phyloP scores from a whole-genome alignment of 2,797 vertebrate genomes.

The Thripadectes ignobilis region DNA sequence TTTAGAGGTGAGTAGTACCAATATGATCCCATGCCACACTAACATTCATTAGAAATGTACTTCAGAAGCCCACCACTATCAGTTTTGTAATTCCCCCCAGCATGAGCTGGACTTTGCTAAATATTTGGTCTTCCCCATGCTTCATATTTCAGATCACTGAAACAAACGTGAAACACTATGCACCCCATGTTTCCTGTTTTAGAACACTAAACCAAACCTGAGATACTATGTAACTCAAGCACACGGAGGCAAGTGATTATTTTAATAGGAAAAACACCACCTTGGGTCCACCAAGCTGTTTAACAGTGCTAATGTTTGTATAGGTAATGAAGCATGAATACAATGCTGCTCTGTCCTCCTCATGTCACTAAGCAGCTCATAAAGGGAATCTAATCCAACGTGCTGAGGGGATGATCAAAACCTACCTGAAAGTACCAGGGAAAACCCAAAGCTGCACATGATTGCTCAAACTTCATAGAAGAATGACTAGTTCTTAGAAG shows the following conservation, averaged over 20 bases:
- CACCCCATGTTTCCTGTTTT: background rate
- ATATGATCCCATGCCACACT: background rate
- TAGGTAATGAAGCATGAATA: background rate
- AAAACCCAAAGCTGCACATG: background rate
- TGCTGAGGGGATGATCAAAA: background rate
- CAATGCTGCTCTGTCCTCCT: background rate
- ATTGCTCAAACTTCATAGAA: background rate
- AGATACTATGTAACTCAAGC: background rate
- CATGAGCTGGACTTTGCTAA: background rate
- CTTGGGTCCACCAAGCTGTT: background rate
- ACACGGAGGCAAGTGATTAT: background rate
- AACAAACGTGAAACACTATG: background rate
- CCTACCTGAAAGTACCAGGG: background rate
- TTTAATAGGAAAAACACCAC: background rate
- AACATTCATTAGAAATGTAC: background rate
- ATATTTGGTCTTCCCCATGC: rapidly evolving
- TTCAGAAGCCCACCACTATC: background rate
- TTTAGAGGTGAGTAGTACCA: background rate
- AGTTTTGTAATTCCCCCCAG: background rate
- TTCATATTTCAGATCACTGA: background rate
- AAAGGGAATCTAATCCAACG: background rate
- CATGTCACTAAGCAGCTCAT: background rate
- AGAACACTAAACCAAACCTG: background rate
- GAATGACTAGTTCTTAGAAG: background rate
- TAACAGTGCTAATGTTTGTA: background rate